Base-by-base conservation (phyloP, 2,113 vertebrate genomes). In the Tragelaphus buxtoni region DNA sequence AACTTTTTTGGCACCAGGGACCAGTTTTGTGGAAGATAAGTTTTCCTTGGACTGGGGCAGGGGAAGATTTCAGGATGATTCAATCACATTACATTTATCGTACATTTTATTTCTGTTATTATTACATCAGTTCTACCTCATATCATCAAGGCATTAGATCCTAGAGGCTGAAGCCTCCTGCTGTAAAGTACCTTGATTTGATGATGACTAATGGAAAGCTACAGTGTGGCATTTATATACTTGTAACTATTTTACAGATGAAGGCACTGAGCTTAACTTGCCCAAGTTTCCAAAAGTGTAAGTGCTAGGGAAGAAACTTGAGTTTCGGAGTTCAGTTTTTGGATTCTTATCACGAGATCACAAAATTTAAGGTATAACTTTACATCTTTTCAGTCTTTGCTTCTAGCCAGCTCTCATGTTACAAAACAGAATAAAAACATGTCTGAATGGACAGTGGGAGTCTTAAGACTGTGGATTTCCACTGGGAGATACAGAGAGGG, bases 381-480 rank as follows among this genome's bases (percentile, higher is more conserved):
- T 26, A 7, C 5, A 61, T 32, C 9, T 85, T 63, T 88, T 51
- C 39, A 8, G 24, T 79, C 13, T 65, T 93, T 39, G 5, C 9
- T 90, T 13, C 20, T 49, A 86, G 4, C 7, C 32, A 74, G 72
- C 3, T 72, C 32, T 51, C 7, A 47, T 12, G 26, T 53, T 85
- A 2, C 3, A 26, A 84, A 92, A 10, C 26, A 24, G 22, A 3
- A 22, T n/a, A 49, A 51, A 89, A 42, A 47, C 3, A 39, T 39
- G 1, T 79, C 30, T 56, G 28, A 69, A 17, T 11, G 5, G 8
- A 18, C 9, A 53, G 3, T 9, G 3, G 0, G 8, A 9, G 3
- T 39, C 22, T 51, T 53, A 5, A n/a, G 32, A 56, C 24, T 77
- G 74, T 39, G 39, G 3, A 1, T 88, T 84, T 83, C 12, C 16